phyloP scores from a whole-genome alignment of 2,797 vertebrate species.

The Pangasius sanitwongsei region DNA sequence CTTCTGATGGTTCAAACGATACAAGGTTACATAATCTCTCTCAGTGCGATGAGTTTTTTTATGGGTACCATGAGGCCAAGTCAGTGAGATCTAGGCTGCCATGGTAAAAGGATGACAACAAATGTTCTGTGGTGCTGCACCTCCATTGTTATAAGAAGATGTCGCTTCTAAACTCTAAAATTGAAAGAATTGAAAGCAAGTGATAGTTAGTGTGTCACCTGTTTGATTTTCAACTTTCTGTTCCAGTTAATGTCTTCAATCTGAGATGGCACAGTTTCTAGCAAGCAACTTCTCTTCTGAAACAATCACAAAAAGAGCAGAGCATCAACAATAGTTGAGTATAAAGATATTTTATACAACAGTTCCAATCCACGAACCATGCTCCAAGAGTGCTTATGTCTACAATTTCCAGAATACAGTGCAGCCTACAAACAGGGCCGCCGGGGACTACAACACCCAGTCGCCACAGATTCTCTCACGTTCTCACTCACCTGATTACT shows the following conservation, averaged over 20 bases:
- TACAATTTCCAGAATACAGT: too few species aligned
- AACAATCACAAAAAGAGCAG: not conserved
- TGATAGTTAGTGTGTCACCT: constrained; percentile 50
- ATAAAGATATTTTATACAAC: not conserved
- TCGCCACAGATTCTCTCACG: too few species aligned
- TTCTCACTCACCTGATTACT: too few species aligned
- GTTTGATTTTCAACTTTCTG: constrained; percentile 76
- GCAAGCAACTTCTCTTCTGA: constrained; percentile 77
- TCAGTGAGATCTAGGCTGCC: constrained; percentile 33
- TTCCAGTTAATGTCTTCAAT: constrained; percentile 76
- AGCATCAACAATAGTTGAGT: not conserved
- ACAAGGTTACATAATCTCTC: constrained; percentile 57
- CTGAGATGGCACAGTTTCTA: constrained; percentile 73
- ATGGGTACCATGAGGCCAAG: constrained; percentile 48
- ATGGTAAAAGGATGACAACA: constrained; percentile 34
- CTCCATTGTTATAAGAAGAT: not conserved
- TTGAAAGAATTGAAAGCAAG: not conserved
- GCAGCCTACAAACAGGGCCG: too few species aligned
- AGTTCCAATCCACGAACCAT: not conserved
- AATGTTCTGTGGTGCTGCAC: constrained; percentile 22
- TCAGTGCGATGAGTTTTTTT: constrained; percentile 45
- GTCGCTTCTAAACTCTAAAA: not conserved
- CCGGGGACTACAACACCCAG: too few species aligned
- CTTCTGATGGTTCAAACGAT: constrained; percentile 47
- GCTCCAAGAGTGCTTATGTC: not conserved